Evolutionary conservation across 2,888 invertebrate genomes (phyloP), one percentile per base, ranked within the genome.

Genomic region (Orthosia cruda): DNA sequence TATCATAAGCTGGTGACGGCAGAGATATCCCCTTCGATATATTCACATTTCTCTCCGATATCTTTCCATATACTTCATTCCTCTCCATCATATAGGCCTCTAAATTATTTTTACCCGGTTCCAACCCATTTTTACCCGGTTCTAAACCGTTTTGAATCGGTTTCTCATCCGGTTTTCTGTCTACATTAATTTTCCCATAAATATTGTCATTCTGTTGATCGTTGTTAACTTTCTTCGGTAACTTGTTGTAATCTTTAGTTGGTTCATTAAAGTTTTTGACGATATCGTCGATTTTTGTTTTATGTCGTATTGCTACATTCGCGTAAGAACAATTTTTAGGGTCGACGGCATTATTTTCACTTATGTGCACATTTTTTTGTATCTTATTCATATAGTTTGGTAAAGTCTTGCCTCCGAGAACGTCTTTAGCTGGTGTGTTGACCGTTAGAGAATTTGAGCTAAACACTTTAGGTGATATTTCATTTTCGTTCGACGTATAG

Each of bases 391-490:
- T 97, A 87, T 97, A 97, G 84, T 97, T 97, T 26, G 97, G 97
- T 5, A 95, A 80, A 0, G 97, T 95, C 89, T 97, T 97, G 13
- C 97, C 97, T 0, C 98, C 98, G 50, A 98, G 93, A 0, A 98
- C 98, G 86, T 98, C 98, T 93, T 98, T 98, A 0, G 98, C 98
- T 0, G 98, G 98, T 7, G 98, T 98, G 85, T 98, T 98, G 0
- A 98, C 98, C 0, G 98, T 98, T 13, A 98, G 93, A 12, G 98
- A 97, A 89, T 98, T 98, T 0, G 98, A 97, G 32, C 98, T 98
- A 87, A 98, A 98, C 0, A 98, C 98, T 95, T 98, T 98, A 0
- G 98, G 98, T 0, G 98, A 96, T 45, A 96, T 96, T 85, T 96
- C 96, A 3, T 94, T 94, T 79, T 96, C 96, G 70, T 93, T 94